Conservation (phyloP, 2,797 vertebrate species). For the Psittacula echo region DNA sequence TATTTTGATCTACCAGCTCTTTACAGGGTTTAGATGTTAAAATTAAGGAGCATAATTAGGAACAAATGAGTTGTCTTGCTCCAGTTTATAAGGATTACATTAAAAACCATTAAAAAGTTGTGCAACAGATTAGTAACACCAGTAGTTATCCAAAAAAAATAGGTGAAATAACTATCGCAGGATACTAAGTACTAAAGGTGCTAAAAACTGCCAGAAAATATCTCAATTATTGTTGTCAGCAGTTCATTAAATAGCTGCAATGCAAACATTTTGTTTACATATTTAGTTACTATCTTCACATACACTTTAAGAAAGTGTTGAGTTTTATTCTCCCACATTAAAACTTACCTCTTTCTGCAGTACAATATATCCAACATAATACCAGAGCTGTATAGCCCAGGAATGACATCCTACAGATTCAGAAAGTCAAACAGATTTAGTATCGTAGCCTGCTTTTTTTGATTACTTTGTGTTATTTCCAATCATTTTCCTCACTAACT, state of each 20-base stretch:
- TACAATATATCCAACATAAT: constrained; percentile 36
- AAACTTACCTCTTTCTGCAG: constrained; percentile 63
- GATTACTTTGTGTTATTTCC: background rate
- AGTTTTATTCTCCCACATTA: background rate
- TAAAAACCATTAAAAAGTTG: background rate
- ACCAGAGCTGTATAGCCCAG: constrained; percentile 32
- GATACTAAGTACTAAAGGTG: background rate
- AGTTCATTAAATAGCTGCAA: background rate
- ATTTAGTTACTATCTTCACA: background rate
- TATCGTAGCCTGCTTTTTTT: background rate
- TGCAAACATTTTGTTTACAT: background rate
- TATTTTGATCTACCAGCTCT: background rate
- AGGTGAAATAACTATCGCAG: background rate
- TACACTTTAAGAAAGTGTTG: background rate
- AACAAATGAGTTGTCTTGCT: background rate
- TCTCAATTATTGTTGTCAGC: background rate
- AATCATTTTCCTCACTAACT: background rate
- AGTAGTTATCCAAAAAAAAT: background rate
- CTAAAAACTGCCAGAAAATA: background rate
- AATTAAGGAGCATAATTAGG: background rate
- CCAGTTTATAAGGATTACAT: background rate
- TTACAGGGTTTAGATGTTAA: background rate
- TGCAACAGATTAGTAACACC: background rate
- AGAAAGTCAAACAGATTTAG: background rate
- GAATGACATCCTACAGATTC: constrained; percentile 25